Base-by-base conservation (phyloP, 2,888 invertebrate species). In the Sicus ferrugineus region DNA sequence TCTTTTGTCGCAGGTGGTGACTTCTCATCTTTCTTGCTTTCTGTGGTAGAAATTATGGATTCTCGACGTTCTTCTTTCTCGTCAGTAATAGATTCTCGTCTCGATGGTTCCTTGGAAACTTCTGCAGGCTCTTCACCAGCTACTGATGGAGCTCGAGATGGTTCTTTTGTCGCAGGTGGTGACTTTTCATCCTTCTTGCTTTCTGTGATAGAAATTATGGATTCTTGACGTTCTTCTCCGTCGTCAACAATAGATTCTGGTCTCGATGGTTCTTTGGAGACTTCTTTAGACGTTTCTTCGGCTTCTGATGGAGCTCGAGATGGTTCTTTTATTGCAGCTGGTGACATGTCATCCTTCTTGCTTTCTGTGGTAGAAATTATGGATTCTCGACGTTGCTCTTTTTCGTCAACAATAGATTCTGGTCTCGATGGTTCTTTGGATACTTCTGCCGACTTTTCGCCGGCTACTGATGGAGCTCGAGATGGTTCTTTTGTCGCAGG, bases 121-220 rank as follows among this genome's bases (percentile, higher is more conserved):
- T 50, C 28, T 19, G 79, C 77, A 30, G n/a, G n/a, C n/a, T n/a
- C n/a, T n/a, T 79, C 82, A n/a, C 72, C 75, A 42, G 59, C 72
- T 1, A 66, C 71, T 4, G 67, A 70, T 31, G 4, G 67, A 3
- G 69, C 54, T 52, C 69, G 64, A 3, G 74, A 73, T 16, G 26
- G 28, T 7, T 70, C 72, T 54, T 72, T 67, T 1, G 61, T 52
- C n/a, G 52, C 58, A 62, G 38, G 16, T 26, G 28, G 30, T 1
- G 71, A 70, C 14, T 48, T 70, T 0, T 64, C 70, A 19, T 68
- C 73, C n/a, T 73, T 69, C 2, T 70, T 48, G 68, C 70, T 71
- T 46, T 71, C 68, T 2, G 72, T 21, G 1, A 58, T 52, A 50
- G 50, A 50, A 50, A 19, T 19, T n/a, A n/a, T n/a, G n/a, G n/a